These are phyloP conservation scores for Grallaria varia DNA, from an alignment of 2,113 vertebrate species.

Conservation along the genomic window DNA sequence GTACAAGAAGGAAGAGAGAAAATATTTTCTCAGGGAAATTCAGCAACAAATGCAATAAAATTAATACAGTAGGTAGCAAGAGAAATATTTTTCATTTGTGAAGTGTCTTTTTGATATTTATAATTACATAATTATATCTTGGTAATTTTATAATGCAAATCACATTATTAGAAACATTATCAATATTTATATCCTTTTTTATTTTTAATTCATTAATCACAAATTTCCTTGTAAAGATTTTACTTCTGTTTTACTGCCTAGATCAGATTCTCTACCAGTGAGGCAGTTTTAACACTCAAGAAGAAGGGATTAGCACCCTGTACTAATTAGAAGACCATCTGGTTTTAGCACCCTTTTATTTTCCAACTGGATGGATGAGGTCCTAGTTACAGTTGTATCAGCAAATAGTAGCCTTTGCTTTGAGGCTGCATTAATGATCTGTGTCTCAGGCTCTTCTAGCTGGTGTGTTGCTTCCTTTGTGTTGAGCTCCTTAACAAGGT, in stretches of 20 bases:
- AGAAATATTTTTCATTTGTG: not conserved
- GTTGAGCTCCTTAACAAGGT: not conserved
- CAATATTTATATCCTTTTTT: not conserved
- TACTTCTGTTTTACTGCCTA: not conserved
- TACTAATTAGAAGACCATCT: not conserved
- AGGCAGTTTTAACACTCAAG: not conserved
- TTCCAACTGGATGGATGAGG: not conserved
- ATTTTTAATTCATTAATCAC: not conserved
- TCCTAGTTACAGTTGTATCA: not conserved
- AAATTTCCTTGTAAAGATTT: not conserved
- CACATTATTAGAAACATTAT: not conserved
- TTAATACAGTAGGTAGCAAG: not conserved
- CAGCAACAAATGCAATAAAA: not conserved
- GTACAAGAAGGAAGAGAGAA: not conserved
- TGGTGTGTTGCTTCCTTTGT: not conserved
- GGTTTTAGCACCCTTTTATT: slow-evolving; percentile 3
- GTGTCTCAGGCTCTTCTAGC: not conserved
- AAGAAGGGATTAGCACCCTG: not conserved
- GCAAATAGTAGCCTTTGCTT: not conserved
- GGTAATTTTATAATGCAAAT: not conserved
- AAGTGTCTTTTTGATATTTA: not conserved
- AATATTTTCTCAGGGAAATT: not conserved
- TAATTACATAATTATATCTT: not conserved
- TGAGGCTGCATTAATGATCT: not conserved
- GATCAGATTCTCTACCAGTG: not conserved